Evolutionary conservation across 2,113 vertebrate species (phyloP).

Genomic region (Syngnathus scovelli): DNA sequence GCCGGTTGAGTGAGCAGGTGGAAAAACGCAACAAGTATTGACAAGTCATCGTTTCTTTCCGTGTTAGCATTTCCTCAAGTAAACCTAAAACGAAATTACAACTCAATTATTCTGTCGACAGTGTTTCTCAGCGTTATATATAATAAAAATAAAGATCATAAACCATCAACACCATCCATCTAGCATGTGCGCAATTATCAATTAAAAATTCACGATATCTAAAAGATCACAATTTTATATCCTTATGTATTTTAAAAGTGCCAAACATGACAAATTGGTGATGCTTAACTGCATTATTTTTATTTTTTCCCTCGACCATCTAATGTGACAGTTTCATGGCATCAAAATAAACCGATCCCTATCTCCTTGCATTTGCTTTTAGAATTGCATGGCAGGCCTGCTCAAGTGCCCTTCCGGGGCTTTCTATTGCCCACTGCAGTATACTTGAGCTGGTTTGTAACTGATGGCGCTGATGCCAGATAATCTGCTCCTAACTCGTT

Average conservation of each 20-base stretch:
- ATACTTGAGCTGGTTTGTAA: neutral
- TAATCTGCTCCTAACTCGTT: conserved; percentile 34
- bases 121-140: neutral
- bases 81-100: neutral
- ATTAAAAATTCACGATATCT: too few relatives aligned
- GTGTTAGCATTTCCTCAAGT: neutral
- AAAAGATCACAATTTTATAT: neutral
- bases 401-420: neutral
- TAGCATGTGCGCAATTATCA: too few relatives aligned
- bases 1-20: neutral
- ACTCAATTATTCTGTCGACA: neutral
- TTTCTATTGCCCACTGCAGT: neutral
- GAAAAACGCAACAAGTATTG: neutral
- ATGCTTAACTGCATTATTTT: neutral
- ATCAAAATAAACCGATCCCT: neutral
- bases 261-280: too few relatives aligned
- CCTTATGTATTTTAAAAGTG: neutral
- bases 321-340: neutral
- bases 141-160: neutral
- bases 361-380: neutral
- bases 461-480: conserved; percentile 9
- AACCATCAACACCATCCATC: neutral
- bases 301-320: neutral
- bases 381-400: neutral
- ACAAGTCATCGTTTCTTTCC: conserved; percentile 1